These are phyloP conservation scores for Trachythela sp. DNA, from an alignment of 64 coral and sea anemone genomes.

Conservation along the genomic window DNA sequence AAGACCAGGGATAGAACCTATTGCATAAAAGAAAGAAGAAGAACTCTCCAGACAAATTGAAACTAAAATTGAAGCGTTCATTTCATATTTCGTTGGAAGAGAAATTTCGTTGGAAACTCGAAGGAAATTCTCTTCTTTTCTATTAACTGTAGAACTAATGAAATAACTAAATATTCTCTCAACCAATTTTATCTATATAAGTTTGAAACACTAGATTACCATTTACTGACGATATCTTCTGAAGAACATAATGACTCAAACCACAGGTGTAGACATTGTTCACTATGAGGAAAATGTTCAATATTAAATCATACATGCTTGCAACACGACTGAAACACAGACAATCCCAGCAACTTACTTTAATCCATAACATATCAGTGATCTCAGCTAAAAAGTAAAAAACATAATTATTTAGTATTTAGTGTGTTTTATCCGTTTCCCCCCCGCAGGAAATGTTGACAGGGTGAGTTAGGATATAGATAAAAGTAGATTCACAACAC, in stretches of 20 bases:
- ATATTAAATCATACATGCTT: background rate
- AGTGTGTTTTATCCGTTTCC: background rate
- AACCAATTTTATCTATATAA: too few species aligned
- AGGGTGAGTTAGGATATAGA: background rate
- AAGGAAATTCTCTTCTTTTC: too few species aligned
- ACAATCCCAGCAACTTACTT: background rate
- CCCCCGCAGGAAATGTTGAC: too few species aligned
- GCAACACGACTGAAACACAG: background rate
- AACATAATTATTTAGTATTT: background rate
- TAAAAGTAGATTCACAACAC: too few species aligned
- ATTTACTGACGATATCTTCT: slow-evolving; percentile 88
- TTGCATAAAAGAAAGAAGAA: background rate
- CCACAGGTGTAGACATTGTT: slow-evolving; percentile 96
- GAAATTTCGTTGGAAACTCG: too few species aligned
- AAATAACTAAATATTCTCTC: background rate
- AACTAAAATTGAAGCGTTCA: background rate
- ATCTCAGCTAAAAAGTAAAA: slow-evolving; percentile 53
- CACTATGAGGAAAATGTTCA: slow-evolving; percentile 44
- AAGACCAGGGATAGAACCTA: slow-evolving; percentile 98
- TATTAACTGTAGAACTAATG: too few species aligned
- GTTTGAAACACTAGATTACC: slow-evolving; percentile 41
- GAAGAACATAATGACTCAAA: slow-evolving; percentile 88
- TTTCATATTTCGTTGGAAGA: too few species aligned
- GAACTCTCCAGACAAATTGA: background rate
- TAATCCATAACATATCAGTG: slow-evolving; percentile 18